Percentiles rank a stretch among this genome's conserved stretches.
Conservation (phyloP, 2,797 vertebrate species). For the Bovichtus variegatus region DNA sequence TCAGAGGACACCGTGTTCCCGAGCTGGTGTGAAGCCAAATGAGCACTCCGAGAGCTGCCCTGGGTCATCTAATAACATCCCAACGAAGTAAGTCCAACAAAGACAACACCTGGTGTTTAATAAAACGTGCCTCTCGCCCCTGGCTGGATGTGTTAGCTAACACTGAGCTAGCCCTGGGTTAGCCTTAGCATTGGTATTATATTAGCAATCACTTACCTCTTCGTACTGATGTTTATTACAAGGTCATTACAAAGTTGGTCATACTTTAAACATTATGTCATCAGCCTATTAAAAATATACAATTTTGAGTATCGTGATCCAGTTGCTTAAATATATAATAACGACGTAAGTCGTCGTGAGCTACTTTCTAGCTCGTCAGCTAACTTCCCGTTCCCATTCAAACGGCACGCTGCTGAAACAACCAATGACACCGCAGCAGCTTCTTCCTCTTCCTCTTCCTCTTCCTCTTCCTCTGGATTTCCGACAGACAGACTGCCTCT, state of each 20-base stretch:
- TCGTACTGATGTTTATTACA: conserved; percentile 36
- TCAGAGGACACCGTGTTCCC: conserved; percentile 66
- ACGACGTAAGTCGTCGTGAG: neutral
- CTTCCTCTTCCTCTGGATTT: neutral
- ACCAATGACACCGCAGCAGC: conserved; percentile 55
- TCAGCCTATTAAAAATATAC: fast-evolving
- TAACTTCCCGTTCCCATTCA: conserved; percentile 65
- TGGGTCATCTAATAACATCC: neutral
- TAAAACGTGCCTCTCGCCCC: neutral
- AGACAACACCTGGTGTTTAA: fast-evolving
- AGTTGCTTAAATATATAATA: too few species aligned
- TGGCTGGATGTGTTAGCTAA: neutral
- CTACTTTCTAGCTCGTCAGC: neutral
- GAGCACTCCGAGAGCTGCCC: fast-evolving
- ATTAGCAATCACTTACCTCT: conserved; percentile 47
- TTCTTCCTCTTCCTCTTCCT: conserved; percentile 44
- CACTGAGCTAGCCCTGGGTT: neutral
- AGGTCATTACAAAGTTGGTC: neutral
- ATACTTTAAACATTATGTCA: neutral
- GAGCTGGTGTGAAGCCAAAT: neutral
- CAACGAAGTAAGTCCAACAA: neutral
- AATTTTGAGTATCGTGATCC: neutral
- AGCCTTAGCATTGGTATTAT: conserved; percentile 19
- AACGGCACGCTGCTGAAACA: conserved; percentile 52
- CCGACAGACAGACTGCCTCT: neutral